A percentile compares a stretch with the other conserved stretches of the same genome.
Conservation (phyloP, 2,888 invertebrate species). For the Tenthredo notha region DNA sequence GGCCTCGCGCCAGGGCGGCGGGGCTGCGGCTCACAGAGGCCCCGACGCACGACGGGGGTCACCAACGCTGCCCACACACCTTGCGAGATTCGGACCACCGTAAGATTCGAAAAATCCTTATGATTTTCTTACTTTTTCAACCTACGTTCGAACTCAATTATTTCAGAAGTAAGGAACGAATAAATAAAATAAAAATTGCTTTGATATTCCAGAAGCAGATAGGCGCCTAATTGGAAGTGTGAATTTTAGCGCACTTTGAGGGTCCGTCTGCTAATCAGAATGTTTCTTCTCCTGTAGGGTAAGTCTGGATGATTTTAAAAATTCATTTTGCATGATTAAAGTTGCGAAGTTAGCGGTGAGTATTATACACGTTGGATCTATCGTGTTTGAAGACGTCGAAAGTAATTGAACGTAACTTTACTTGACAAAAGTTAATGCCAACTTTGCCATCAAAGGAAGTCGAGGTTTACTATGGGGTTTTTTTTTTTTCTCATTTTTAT, state of each 20-base stretch:
- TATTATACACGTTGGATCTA: neutral
- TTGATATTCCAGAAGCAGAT: neutral
- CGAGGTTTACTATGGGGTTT: neutral
- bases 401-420: conserved; percentile 23
- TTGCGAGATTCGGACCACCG: conserved; percentile 55
- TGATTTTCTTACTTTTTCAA: neutral
- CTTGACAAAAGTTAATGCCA: conserved; percentile 28
- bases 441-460: conserved; percentile 8
- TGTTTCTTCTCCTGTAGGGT: neutral
- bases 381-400: neutral
- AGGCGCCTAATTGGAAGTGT: neutral
- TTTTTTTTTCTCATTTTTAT: neutral
- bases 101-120: conserved; percentile 8
- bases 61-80: conserved; percentile 67
- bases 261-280: neutral
- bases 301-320: neutral
- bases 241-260: neutral
- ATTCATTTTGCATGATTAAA: conserved; percentile 26
- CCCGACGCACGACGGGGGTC: conserved; percentile 64
- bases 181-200: neutral
- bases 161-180: neutral
- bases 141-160: conserved; percentile 10
- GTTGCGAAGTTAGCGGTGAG: neutral
- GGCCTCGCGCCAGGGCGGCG: conserved; percentile 67
- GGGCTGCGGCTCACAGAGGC: conserved; percentile 53